phyloP scores from a whole-genome alignment of 2,888 invertebrate genomes.

The Exocentrus adspersus region DNA sequence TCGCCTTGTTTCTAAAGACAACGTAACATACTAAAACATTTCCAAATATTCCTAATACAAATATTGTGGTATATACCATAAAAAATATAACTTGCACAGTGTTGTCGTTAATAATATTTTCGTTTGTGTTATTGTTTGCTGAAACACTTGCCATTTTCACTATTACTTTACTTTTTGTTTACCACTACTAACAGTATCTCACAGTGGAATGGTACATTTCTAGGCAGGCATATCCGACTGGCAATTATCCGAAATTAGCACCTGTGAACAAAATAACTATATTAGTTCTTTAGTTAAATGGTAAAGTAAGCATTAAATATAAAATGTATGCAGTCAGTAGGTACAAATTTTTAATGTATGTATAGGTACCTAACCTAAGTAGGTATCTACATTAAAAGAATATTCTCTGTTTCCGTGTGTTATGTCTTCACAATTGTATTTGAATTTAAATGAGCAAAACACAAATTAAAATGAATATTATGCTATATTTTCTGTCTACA shows the following conservation, averaged over 20 bases:
- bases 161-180: background rate
- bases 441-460: too few species aligned
- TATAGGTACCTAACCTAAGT: too few species aligned
- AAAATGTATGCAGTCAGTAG: background rate
- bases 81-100: conserved; percentile 79
- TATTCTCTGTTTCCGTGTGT: too few species aligned
- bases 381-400: too few species aligned
- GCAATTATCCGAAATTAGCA: conserved; percentile 31
- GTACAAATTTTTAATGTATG: too few species aligned
- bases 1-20: conserved; percentile 89
- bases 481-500: too few species aligned
- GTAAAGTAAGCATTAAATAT: conserved; percentile 12
- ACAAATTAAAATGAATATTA: too few species aligned
- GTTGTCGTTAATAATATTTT: conserved; percentile 69
- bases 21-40: conserved; percentile 94
- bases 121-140: conserved; percentile 34
- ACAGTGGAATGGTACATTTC: conserved; percentile 18
- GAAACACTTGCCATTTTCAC: conserved; percentile 27
- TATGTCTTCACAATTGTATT: too few species aligned
- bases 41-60: conserved; percentile 88
- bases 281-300: conserved; percentile 36
- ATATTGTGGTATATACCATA: conserved; percentile 83
- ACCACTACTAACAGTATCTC: conserved; percentile 2
- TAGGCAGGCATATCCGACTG: background rate
- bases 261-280: conserved; percentile 37